Percentiles rank a stretch among this genome's conserved stretches.
These are phyloP conservation scores for Masticophis lateralis DNA, from an alignment of 2,797 vertebrate species.

Conservation along the genomic window DNA sequence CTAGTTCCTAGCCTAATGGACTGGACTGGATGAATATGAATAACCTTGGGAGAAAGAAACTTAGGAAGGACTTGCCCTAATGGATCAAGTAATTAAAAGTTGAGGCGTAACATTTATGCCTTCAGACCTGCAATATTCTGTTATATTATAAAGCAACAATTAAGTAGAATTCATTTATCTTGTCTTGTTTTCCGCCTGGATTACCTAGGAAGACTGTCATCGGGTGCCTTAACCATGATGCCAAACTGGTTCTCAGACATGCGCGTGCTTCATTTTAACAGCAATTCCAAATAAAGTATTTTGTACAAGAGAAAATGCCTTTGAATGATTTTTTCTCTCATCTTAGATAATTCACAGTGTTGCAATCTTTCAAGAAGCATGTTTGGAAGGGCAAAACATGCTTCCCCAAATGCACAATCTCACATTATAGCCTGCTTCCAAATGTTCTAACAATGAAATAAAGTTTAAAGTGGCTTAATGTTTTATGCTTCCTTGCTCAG, in stretches of 20 bases:
- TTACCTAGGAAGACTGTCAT: too few species aligned
- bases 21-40: background rate
- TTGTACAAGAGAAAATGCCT: background rate
- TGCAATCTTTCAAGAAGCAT: background rate
- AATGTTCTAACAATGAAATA: background rate
- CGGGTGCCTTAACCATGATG: background rate
- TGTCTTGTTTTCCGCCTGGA: too few species aligned
- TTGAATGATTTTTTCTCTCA: background rate
- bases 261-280: background rate
- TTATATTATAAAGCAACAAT: too few species aligned
- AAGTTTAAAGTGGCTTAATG: background rate
- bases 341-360: background rate
- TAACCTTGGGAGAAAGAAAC: too few species aligned
- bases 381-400: background rate
- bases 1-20: background rate
- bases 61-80: too few species aligned
- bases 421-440: background rate
- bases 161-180: too few species aligned
- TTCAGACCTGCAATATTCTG: too few species aligned
- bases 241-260: background rate
- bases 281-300: background rate
- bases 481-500: background rate
- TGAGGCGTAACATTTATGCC: too few species aligned
- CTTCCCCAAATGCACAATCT: background rate
- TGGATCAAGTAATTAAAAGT: too few species aligned